Evolutionary conservation across 2,797 vertebrate genomes (phyloP).

Genomic region (Hydrophis major): DNA sequence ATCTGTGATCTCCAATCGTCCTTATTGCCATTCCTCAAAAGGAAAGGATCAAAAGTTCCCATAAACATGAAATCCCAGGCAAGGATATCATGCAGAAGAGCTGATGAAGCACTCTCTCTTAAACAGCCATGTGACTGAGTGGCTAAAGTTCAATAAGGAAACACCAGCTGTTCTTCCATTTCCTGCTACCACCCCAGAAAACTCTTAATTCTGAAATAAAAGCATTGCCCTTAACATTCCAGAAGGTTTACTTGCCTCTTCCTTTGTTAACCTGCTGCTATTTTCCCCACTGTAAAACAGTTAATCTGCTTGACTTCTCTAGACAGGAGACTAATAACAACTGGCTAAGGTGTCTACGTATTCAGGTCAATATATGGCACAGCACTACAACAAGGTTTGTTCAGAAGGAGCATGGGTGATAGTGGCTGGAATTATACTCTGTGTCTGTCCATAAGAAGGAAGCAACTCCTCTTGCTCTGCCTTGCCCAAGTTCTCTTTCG

Average conservation of each 20-base stretch:
- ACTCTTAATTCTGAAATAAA: not conserved
- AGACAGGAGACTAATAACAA: not conserved
- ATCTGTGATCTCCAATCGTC: not conserved
- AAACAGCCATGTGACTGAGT: not conserved
- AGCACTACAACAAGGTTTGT: conserved; percentile 6
- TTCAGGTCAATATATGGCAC: conserved; percentile 9
- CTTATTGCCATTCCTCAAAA: not conserved
- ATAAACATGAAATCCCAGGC: not conserved
- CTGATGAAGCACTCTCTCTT: not conserved
- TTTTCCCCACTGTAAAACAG: not conserved
- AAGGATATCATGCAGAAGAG: conserved; percentile 1
- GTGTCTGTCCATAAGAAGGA: not conserved
- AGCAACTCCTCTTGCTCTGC: not conserved
- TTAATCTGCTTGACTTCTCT: not conserved
- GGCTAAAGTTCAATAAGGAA: not conserved
- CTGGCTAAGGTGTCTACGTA: not conserved
- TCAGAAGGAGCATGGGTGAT: not conserved
- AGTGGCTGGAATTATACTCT: not conserved
- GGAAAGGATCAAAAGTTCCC: not conserved
- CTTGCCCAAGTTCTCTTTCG: conserved; percentile 1
- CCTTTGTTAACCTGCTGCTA: not conserved
- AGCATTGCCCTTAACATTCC: not conserved
- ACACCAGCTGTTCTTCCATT: not conserved
- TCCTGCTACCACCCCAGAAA: conserved; percentile 1
- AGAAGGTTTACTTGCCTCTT: not conserved